A percentile compares a stretch with the other conserved stretches of the same genome.
phyloP scores from a whole-genome alignment of 2,113 vertebrate genomes.

The Plecturocebus donacophilus region DNA sequence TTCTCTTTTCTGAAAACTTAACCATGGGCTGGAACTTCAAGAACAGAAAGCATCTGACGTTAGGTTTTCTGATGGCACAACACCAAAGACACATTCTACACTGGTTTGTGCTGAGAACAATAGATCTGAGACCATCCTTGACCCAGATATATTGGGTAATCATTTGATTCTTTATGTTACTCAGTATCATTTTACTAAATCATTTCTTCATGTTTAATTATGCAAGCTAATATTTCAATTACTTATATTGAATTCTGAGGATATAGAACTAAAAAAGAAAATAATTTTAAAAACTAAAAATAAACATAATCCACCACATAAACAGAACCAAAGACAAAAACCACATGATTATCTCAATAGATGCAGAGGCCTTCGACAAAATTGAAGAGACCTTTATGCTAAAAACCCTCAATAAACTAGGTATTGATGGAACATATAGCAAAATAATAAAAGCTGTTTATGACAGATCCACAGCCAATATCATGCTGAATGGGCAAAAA shows the following conservation, averaged over 20 bases:
- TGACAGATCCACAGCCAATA: no score
- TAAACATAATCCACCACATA: no score
- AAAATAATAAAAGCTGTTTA: no score
- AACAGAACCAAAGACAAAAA: no score
- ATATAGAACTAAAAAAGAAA: background rate
- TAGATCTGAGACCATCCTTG: background rate
- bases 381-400: no score
- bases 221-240: background rate
- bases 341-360: no score
- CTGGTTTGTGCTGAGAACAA: background rate
- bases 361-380: no score
- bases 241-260: background rate
- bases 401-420: no score
- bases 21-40: background rate
- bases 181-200: background rate
- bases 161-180: background rate
- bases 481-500: no score
- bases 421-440: no score
- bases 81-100: background rate
- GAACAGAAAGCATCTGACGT: background rate
- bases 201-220: background rate
- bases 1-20: background rate
- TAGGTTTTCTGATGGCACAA: background rate
- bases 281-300: background rate
- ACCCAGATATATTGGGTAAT: background rate